These are phyloP conservation scores for Corythucha ciliata DNA, from an alignment of 2,888 invertebrate species.

Conservation along the genomic window DNA sequence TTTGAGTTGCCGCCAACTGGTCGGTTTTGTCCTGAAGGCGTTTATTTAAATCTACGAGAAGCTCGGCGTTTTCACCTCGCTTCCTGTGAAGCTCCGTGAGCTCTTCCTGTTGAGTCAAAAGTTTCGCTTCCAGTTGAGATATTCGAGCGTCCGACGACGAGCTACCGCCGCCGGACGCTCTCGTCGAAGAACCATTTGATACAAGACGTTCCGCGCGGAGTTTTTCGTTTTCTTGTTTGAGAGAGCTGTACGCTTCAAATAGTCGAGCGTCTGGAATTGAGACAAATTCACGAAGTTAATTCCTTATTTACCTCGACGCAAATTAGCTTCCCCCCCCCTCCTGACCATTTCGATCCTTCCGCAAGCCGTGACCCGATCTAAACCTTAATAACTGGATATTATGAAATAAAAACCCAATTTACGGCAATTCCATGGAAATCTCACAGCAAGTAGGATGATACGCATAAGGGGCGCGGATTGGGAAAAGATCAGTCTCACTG, in stretches of 20 bases:
- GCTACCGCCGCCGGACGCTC: conserved; percentile 34
- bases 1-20: conserved; percentile 54
- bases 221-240: conserved; percentile 78
- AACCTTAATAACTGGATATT: too few relatives aligned
- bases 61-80: conserved; percentile 86
- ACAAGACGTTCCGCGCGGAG: conserved; percentile 52
- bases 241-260: conserved; percentile 69
- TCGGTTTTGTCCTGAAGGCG: conserved; percentile 78
- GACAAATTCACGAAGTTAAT: conserved; percentile 25
- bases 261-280: conserved; percentile 67
- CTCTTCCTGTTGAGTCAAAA: conserved; percentile 82
- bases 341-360: too few relatives aligned
- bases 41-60: conserved; percentile 81
- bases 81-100: conserved; percentile 79
- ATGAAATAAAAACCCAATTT: too few relatives aligned
- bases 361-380: too few relatives aligned
- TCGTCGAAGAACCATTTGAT: conserved; percentile 42
- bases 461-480: too few relatives aligned
- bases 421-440: too few relatives aligned
- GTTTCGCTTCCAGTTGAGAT: conserved; percentile 72
- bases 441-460: too few relatives aligned
- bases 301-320: too few relatives aligned
- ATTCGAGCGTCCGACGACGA: conserved; percentile 49
- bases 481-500: too few relatives aligned
- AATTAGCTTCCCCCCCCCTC: too few relatives aligned